These are phyloP conservation scores for Eufriesea mexicana DNA, from an alignment of 1,140 invertebrate species.

Conservation along the genomic window DNA sequence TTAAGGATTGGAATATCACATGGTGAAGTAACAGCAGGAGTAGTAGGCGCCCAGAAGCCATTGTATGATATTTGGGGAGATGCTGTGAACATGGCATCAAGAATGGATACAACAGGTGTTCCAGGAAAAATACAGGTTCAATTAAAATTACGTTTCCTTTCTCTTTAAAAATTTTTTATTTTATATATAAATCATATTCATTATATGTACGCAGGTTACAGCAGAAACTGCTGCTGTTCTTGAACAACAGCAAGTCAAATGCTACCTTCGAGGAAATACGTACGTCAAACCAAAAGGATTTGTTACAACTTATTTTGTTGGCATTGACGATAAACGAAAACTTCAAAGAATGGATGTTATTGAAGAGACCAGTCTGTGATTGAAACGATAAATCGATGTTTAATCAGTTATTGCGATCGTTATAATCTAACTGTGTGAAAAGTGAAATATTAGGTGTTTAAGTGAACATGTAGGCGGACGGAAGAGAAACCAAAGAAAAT, in stretches of 20 bases:
- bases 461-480: not conserved
- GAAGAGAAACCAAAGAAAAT: constrained; percentile 62
- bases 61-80: constrained; percentile 97
- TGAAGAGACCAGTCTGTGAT: constrained; percentile 75
- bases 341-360: constrained; percentile 64
- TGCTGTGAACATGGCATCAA: constrained; percentile 96
- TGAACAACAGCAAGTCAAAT: constrained; percentile 86
- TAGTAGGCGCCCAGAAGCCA: constrained; percentile 94
- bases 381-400: constrained; percentile 2
- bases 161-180: not conserved
- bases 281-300: constrained; percentile 90
- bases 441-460: constrained; percentile 26
- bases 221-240: constrained; percentile 88
- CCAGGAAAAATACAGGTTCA: constrained; percentile 90
- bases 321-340: constrained; percentile 83
- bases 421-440: not conserved
- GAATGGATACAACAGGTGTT: constrained; percentile 94
- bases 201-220: constrained; percentile 83
- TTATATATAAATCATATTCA: not conserved
- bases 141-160: not conserved
- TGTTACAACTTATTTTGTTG: constrained; percentile 89
- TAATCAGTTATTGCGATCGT: not conserved
- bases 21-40: constrained; percentile 94
- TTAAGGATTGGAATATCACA: constrained; percentile 87
- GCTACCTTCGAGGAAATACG: constrained; percentile 87